Evolutionary conservation across 2,888 invertebrate species (phyloP).

Genomic region (Phania funesta): DNA sequence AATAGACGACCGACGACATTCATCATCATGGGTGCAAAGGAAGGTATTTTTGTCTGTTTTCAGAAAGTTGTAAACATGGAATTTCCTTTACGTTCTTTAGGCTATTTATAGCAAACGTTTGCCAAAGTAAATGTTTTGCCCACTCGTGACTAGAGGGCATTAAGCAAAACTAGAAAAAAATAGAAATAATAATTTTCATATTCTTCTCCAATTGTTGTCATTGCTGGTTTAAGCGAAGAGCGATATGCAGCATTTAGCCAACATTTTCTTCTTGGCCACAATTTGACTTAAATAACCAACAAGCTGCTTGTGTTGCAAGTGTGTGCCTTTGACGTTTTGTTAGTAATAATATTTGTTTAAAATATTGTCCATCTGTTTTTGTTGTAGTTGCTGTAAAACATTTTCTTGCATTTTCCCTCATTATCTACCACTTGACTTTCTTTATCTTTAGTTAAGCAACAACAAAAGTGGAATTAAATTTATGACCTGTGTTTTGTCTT

Average conservation of each 20-base stretch:
- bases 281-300: slow-evolving; percentile 1
- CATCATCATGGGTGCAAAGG: not conserved
- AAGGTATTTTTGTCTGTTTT: slow-evolving; percentile 42
- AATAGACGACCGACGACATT: not conserved
- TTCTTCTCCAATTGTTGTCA: slow-evolving; percentile 41
- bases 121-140: slow-evolving; percentile 54
- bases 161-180: slow-evolving; percentile 29
- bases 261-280: slow-evolving; percentile 20
- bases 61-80: slow-evolving; percentile 8
- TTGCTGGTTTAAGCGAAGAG: slow-evolving; percentile 11
- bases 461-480: slow-evolving; percentile 36
- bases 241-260: slow-evolving; percentile 35
- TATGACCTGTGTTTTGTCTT: slow-evolving; percentile 63
- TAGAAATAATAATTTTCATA: slow-evolving; percentile 41
- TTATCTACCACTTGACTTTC: slow-evolving; percentile 66
- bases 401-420: slow-evolving; percentile 56
- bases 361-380: slow-evolving; percentile 49
- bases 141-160: slow-evolving; percentile 63
- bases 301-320: not conserved
- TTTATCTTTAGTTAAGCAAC: slow-evolving; percentile 50
- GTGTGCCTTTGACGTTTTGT: slow-evolving; percentile 22
- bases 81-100: slow-evolving; percentile 32
- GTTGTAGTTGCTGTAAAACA: slow-evolving; percentile 32
- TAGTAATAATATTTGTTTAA: slow-evolving; percentile 36
- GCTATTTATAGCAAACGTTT: slow-evolving; percentile 34